Evolutionary conservation across 2,888 invertebrate genomes (phyloP), one percentile per base, ranked within the genome.

Genomic region (Petrophora chlorosata): DNA sequence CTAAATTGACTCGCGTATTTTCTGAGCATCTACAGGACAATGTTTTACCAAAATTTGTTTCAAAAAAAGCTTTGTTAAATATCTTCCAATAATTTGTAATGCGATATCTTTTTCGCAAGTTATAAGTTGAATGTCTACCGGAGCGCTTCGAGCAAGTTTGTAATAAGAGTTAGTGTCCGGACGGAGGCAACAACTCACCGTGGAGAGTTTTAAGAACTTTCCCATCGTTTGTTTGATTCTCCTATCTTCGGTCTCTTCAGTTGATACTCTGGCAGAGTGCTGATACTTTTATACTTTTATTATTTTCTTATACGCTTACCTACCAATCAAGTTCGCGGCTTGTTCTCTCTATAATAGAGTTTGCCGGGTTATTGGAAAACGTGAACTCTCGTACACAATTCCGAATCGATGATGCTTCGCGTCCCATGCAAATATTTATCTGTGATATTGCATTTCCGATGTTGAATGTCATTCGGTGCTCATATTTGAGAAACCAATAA

Each of bases 241-340:
- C 79, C 75, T 71, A 72, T 75, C 75, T 64, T 61, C 19, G 25
- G 12, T 16, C 16, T 29, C 44, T 57, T 55, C 65, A 55, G 52
- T 60, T 61, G 72, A 78, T 79, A 81, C 79, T 75, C 53, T 61
- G 68, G 59, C 75, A 63, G 73, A 76, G 76, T 70, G 71, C 67
- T 59, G 64, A n/a, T n/a, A n/a, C n/a, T n/a, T 70, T 72, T 76
- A 82, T 83, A 81, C 83, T 82, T 83, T 80, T 85, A 82, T 85
- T 85, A 81, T 82, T 80, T 79, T 74, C 72, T 75, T 69, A 73
- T 70, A 63, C 68, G 76, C 70, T 79, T 73, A 63, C 67, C 71
- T n/a, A 25, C 10, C 25, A 72, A 72, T 77, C 69, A 64, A 76
- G 63, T 76, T 72, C 58, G 57, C 49, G 63, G 70, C 67, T 72